Evolutionary conservation across 2,888 invertebrate species (phyloP), one percentile per base, ranked within the genome.

Genomic region (Strigamia crassipes): DNA sequence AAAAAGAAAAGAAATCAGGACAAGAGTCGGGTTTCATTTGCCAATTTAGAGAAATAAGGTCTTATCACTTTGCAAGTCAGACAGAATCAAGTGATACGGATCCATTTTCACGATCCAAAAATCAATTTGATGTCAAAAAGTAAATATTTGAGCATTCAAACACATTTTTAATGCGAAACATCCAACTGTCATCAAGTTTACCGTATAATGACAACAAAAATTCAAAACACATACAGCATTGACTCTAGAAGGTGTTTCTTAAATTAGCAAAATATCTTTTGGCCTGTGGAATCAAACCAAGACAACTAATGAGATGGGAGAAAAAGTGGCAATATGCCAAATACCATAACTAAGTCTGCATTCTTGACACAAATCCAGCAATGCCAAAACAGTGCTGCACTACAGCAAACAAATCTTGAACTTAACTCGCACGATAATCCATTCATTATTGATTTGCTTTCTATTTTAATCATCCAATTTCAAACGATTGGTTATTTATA

Each of bases 201-300:
- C 0, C 10, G 1, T 38, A 9, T 38, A 38, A 38, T 38, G 6
- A 38, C 0, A 38, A 38, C 1, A 9, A 38, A 3, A 18, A 1
- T 18, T 51, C 1, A 18, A 18, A 18, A 51, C 6, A 51, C n/a
- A 61, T 23, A 61, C 10, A 18, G 21, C n/a, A 61, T 10, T 8
- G n/a, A 61, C 61, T 61, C 21, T 18, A 10, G 5, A 61, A 61
- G 18, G 9, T 61, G 61, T 61, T 61, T 23, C 61, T 61, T 61
- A 61, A 61, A 61, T 61, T 61, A 61, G 61, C 61, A 61, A 12
- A 23, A 61, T 61, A 23, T 61, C 61, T 61, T 61, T 61, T n/a
- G 18, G n/a, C 61, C 61, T 61, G 61, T 18, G 18, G n/a, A 61
- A 18, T n/a, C 18, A 61, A n/a, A 61, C 61, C 12, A 21, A 61